Percentiles rank a stretch among this genome's conserved stretches.
Conservation (phyloP, 1,140 invertebrate genomes). For the Adelges cooleyi region DNA sequence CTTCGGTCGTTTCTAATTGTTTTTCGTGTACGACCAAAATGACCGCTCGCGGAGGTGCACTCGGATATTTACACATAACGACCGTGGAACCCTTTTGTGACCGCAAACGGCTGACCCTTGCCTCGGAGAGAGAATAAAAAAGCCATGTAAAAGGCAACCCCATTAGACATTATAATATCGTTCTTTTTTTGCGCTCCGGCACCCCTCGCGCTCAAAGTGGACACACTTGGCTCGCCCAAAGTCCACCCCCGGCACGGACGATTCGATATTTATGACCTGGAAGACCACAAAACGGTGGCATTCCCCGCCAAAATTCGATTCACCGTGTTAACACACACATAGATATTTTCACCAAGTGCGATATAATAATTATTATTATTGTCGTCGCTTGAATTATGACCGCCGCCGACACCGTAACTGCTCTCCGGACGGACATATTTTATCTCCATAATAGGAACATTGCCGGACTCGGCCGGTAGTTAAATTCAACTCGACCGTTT, state of each 20-base stretch:
- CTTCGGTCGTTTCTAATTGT: conserved; percentile 9
- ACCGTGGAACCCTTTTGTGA: conserved; percentile 17
- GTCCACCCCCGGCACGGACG: background rate
- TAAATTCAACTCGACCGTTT: background rate
- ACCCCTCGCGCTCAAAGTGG: background rate
- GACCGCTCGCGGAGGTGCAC: too few species aligned
- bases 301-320: conserved; percentile 5
- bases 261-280: conserved; percentile 22
- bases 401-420: background rate
- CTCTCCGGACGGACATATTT: conserved; percentile 20
- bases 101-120: conserved; percentile 14
- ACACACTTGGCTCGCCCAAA: conserved; percentile 1
- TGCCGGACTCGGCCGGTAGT: background rate
- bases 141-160: background rate
- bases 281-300: conserved; percentile 3
- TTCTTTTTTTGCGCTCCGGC: conserved; percentile 20
- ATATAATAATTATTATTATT: too few species aligned
- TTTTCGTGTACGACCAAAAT: background rate
- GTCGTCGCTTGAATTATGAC: background rate
- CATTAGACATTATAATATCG: conserved; percentile 9
- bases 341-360: background rate
- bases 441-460: background rate
- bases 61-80: too few species aligned
- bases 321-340: background rate
- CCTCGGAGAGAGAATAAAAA: background rate